Conservation (phyloP, 2,888 invertebrate species). For the Venusia cambrica region DNA sequence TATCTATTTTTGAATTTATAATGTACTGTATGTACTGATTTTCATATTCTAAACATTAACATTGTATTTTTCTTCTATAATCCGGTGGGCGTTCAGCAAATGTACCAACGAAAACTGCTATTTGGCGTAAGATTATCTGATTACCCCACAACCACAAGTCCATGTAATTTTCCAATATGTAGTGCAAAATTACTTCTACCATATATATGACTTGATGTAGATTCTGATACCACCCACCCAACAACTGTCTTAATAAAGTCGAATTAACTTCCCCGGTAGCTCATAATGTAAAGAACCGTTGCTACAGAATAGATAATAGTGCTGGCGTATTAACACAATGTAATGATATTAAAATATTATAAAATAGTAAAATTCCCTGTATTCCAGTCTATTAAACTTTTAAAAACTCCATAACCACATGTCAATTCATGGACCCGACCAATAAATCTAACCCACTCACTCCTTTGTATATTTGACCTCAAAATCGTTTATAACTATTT, state of each 20-base stretch:
- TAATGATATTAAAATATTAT: no score
- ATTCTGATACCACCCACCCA: no score
- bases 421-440: constrained; percentile 9
- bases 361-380: not conserved
- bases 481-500: constrained; percentile 9
- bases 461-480: constrained; percentile 18
- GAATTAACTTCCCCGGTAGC: no score
- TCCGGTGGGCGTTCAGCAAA: constrained; percentile 54
- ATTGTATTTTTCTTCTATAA: constrained; percentile 48
- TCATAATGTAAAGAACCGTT: no score
- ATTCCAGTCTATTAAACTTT: constrained; percentile 1
- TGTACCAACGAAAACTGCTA: constrained; percentile 68
- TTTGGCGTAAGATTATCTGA: constrained; percentile 60
- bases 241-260: no score
- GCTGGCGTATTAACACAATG: no score
- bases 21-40: constrained; percentile 10
- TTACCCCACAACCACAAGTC: constrained; percentile 40
- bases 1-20: constrained; percentile 4
- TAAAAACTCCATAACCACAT: constrained; percentile 11
- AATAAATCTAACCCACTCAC: constrained; percentile 16
- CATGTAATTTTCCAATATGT: not conserved
- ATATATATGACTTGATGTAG: no score
- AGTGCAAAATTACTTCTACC: no score
- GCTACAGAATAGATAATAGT: no score
- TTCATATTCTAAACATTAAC: constrained; percentile 25